Conservation (phyloP, 2,888 invertebrate species). For the Mythimna ferrago region DNA sequence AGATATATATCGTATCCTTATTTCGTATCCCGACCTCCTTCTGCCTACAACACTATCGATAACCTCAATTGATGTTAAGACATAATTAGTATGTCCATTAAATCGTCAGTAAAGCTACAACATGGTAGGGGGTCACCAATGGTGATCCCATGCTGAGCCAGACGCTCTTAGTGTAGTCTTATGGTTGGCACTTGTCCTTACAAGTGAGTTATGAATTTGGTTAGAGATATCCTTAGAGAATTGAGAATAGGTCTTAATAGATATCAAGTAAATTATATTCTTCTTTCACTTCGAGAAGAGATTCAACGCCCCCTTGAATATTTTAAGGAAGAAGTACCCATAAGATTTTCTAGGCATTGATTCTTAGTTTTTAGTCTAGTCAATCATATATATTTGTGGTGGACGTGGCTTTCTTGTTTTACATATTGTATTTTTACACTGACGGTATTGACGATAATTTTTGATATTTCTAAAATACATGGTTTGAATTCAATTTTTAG, state of each 20-base stretch:
- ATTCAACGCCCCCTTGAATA: not conserved
- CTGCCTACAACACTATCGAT: slow-evolving; percentile 29
- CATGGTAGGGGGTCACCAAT: slow-evolving; percentile 57
- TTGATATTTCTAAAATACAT: too few species aligned
- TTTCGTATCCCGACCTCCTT: not conserved
- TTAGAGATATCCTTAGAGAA: not conserved
- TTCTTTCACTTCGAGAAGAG: not conserved
- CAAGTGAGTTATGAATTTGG: slow-evolving; percentile 17
- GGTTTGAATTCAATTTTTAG: not conserved
- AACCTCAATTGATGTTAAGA: slow-evolving; percentile 63
- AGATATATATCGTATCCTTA: not conserved
- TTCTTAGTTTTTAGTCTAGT: not conserved
- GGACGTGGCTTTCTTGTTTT: slow-evolving; percentile 25
- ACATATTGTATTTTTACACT: not conserved
- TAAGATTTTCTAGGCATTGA: not conserved
- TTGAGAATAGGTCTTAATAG: not conserved
- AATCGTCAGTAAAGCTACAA: slow-evolving; percentile 63
- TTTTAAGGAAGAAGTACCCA: not conserved
- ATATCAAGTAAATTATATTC: not conserved
- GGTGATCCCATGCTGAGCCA: slow-evolving; percentile 57
- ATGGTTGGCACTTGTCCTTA: slow-evolving; percentile 38
- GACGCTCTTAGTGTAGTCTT: slow-evolving; percentile 52
- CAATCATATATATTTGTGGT: not conserved
- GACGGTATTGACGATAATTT: not conserved
- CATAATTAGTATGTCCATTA: slow-evolving; percentile 67